phyloP scores from a whole-genome alignment of 2,888 invertebrate genomes.

The Cephus pygmeus region DNA sequence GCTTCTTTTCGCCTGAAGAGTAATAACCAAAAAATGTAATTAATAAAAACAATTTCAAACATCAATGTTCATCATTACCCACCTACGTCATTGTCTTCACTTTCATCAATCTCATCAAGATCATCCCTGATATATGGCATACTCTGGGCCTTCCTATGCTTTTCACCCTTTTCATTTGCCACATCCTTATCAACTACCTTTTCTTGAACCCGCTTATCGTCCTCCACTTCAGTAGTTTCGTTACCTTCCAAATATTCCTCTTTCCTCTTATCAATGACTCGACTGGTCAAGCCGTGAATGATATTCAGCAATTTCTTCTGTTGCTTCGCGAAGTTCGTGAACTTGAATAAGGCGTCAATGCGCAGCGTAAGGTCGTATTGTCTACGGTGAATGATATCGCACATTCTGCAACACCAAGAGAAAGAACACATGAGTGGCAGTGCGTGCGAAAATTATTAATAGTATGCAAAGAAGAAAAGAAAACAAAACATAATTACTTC shows the following conservation, averaged over 20 bases:
- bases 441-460: neutral
- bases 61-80: constrained; percentile 27
- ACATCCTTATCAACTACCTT: constrained; percentile 31
- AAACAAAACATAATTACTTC: constrained; percentile 63
- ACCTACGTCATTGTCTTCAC: constrained; percentile 61
- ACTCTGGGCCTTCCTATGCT: constrained; percentile 18
- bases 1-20: constrained; percentile 76
- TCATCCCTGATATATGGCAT: constrained; percentile 59
- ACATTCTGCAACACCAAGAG: constrained; percentile 63
- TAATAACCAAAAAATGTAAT: constrained; percentile 9
- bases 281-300: constrained; percentile 68
- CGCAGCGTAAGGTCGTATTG: constrained; percentile 67
- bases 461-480: neutral
- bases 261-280: constrained; percentile 58
- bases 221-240: constrained; percentile 43
- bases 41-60: constrained; percentile 11
- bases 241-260: constrained; percentile 34
- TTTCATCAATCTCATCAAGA: constrained; percentile 68
- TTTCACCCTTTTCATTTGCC: constrained; percentile 14
- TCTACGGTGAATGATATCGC: constrained; percentile 69
- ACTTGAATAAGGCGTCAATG: constrained; percentile 66
- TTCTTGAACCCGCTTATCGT: constrained; percentile 58
- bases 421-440: neutral
- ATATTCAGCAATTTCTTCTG: constrained; percentile 65
- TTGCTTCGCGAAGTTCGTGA: constrained; percentile 64